A percentile compares a stretch with the other conserved stretches of the same genome.
phyloP scores from a whole-genome alignment of 1,140 invertebrate genomes.

The Dendrolimus kikuchii region DNA sequence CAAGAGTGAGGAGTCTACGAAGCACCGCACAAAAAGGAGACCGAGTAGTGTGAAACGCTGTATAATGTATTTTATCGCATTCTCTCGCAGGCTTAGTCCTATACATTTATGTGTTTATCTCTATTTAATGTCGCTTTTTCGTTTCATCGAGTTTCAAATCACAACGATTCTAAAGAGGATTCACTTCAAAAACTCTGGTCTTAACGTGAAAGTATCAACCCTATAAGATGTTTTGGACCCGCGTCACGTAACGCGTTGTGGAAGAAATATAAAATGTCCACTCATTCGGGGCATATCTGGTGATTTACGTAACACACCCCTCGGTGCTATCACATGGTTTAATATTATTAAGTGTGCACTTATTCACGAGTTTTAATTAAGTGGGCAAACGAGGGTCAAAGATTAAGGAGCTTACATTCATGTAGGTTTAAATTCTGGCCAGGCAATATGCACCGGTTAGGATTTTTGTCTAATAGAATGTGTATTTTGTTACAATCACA shows the following conservation, averaged over 20 bases:
- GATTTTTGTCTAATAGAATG: too few species aligned
- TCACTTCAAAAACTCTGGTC: conserved; percentile 4
- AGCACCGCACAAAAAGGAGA: too few species aligned
- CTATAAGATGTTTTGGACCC: neutral
- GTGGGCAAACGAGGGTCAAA: conserved; percentile 23
- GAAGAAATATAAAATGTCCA: conserved; percentile 16
- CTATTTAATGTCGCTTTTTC: too few species aligned
- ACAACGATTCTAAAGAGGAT: neutral
- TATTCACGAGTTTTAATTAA: conserved; percentile 41
- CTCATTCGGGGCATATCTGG: conserved; percentile 6
- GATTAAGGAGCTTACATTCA: too few species aligned
- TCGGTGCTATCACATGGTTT: conserved; percentile 29
- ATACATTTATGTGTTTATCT: neutral
- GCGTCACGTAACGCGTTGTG: conserved; percentile 8
- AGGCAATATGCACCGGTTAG: too few species aligned
- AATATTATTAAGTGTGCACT: conserved; percentile 36
- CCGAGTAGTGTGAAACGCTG: too few species aligned
- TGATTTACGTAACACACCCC: conserved; percentile 14
- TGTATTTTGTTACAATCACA: too few species aligned
- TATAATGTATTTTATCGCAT: too few species aligned
- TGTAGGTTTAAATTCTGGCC: too few species aligned
- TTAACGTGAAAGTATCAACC: neutral
- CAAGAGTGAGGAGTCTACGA: too few species aligned
- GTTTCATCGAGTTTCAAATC: too few species aligned
- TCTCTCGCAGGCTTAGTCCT: too few species aligned